Evolutionary conservation across 2,888 invertebrate genomes (phyloP).

Genomic region (Apeira syringaria): DNA sequence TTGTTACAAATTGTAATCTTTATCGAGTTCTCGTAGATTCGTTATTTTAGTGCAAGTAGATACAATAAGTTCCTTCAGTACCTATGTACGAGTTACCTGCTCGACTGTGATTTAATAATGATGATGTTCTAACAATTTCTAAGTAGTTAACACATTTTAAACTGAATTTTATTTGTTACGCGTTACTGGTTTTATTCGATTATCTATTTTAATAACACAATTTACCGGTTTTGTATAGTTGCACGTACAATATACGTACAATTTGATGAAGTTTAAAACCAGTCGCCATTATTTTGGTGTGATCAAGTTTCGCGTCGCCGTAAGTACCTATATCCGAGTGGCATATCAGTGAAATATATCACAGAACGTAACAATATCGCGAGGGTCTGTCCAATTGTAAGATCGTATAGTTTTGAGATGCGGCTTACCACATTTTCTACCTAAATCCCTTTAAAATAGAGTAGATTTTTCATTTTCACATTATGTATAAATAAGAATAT

Average conservation of each 20-base stretch:
- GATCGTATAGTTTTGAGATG: slow-evolving; percentile 49
- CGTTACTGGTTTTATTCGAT: slow-evolving; percentile 44
- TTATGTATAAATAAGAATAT: slow-evolving; percentile 35
- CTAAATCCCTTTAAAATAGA: slow-evolving; percentile 39
- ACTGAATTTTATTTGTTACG: slow-evolving; percentile 65
- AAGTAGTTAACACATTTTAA: slow-evolving; percentile 50
- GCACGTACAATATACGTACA: slow-evolving; percentile 28
- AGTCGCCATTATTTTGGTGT: slow-evolving; percentile 22
- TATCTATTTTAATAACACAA: slow-evolving; percentile 64
- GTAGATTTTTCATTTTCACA: slow-evolving; percentile 45
- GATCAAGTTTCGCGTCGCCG: slow-evolving; percentile 12
- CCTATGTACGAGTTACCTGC: slow-evolving; percentile 15
- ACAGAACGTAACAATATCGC: slow-evolving; percentile 31
- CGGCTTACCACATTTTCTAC: slow-evolving; percentile 47
- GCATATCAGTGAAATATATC: slow-evolving; percentile 56
- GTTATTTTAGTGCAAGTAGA: slow-evolving; percentile 11
- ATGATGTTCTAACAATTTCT: slow-evolving; percentile 45
- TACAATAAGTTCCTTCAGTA: slow-evolving; percentile 8
- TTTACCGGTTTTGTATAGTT: slow-evolving; percentile 53
- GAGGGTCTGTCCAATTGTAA: slow-evolving; percentile 31
- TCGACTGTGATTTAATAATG: slow-evolving; percentile 23
- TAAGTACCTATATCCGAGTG: slow-evolving; percentile 39
- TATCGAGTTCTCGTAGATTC: slow-evolving; percentile 26
- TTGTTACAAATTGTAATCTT: slow-evolving; percentile 46
- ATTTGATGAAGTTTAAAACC: slow-evolving; percentile 28